Evolutionary conservation across 2,888 invertebrate species (phyloP), one percentile per base, ranked within the genome.

Genomic region (Stenurella melanura): DNA sequence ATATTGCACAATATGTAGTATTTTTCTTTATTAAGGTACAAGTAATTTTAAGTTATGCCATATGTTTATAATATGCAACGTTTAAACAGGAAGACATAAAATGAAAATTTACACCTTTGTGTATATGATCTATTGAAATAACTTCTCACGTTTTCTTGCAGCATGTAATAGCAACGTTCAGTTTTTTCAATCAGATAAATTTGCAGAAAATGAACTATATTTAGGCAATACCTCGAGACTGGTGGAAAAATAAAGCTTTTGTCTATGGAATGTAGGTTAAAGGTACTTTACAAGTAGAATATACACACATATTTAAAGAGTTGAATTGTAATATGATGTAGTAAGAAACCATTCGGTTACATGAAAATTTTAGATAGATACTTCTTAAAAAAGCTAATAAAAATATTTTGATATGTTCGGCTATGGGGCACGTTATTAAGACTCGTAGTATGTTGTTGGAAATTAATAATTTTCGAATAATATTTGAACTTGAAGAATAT

Each of bases 91-190:
- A 34, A 63, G 34, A 15, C 34, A 34, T 34, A 34, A 63, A 63
- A 63, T 10, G 42, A 19, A 58, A 66, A 66, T 66, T 15, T 66
- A 19, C 66, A 66, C 50, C 66, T 66, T 50, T 66, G 66, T 66
- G 19, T 50, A 50, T 50, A n/a, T 63, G 61, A 61, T 61, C 60
- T 61, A 61, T 30, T 21, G 15, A 34, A 63, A 17, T 34, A 63
- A 34, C 7, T 63, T 63, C 61, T 63, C 61, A 63, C 61, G 61
- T 63, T 63, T 63, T 63, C 17, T 18, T 58, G 19, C 12, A n/a
- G 11, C n/a, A 63, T 30, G 9, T 34, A 61, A 30, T 61, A 63
- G 21, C 60, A 34, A 30, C 17, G 17, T 50, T n/a, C 34, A 63
- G n/a, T n/a, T 4, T 17, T n/a, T 17, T n/a, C 10, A 11, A 63